These are phyloP conservation scores for Limenitis arthemis DNA, from an alignment of 2,888 invertebrate species.

Conservation along the genomic window DNA sequence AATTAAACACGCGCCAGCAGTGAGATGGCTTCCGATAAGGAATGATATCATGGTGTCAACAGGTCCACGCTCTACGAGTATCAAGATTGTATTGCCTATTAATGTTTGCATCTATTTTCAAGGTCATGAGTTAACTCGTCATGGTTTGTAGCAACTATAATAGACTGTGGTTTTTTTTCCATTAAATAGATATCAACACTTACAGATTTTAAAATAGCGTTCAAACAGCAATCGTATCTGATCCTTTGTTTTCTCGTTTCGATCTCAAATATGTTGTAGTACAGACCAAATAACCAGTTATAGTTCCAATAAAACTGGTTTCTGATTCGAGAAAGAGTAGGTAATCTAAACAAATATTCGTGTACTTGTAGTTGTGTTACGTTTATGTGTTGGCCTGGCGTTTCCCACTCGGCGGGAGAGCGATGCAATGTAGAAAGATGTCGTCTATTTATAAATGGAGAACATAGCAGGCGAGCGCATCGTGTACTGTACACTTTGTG, in stretches of 20 bases:
- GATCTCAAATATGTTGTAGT: slow-evolving; percentile 13
- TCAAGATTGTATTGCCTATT: slow-evolving; percentile 19
- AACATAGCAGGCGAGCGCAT: slow-evolving; percentile 48
- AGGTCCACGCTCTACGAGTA: slow-evolving; percentile 11
- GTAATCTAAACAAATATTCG: slow-evolving; percentile 21
- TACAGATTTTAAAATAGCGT: too few species aligned
- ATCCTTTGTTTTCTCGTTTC: slow-evolving; percentile 1
- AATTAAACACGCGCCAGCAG: slow-evolving; percentile 2
- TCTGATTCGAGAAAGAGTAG: slow-evolving; percentile 15
- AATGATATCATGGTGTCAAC: slow-evolving; percentile 21
- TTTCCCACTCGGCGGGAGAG: slow-evolving; percentile 59
- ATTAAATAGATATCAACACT: too few species aligned
- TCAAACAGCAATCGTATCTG: too few species aligned
- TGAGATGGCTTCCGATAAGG: slow-evolving; percentile 10
- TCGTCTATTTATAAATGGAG: slow-evolving; percentile 63
- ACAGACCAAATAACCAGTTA: slow-evolving; percentile 16
- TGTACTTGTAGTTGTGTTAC: slow-evolving; percentile 20
- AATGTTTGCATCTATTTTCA: slow-evolving; percentile 14
- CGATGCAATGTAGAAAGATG: slow-evolving; percentile 55
- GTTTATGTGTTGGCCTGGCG: slow-evolving; percentile 41
- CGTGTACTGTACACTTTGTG: slow-evolving; percentile 38
- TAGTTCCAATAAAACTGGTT: slow-evolving; percentile 15
- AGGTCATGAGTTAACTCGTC: slow-evolving; percentile 11
- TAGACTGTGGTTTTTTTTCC: background rate
- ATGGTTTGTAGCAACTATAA: background rate